phyloP scores from a whole-genome alignment of 2,797 vertebrate species.

The Perodicticus potto region DNA sequence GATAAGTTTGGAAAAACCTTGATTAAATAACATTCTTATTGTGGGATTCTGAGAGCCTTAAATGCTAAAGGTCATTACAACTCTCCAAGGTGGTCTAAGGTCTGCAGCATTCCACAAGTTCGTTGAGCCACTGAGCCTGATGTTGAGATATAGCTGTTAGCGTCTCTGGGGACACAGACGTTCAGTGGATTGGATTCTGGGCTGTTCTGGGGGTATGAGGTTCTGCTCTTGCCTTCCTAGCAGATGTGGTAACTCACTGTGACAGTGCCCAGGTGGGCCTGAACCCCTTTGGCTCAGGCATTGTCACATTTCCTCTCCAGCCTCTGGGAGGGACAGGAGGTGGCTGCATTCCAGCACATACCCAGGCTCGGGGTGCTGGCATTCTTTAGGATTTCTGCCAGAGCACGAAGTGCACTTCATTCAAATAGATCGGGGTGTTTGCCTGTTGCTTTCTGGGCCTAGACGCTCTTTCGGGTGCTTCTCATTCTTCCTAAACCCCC shows the following conservation, averaged over 20 bases:
- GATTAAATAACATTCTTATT: background rate
- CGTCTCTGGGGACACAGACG: background rate
- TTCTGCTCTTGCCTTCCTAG: background rate
- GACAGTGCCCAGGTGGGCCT: background rate
- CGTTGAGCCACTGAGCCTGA: background rate
- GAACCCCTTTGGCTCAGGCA: background rate
- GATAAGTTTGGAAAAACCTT: background rate
- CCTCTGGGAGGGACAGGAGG: background rate
- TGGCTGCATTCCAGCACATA: background rate
- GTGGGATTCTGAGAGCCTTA: background rate
- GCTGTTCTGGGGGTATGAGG: background rate
- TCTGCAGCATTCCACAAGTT: background rate
- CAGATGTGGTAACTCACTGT: slow-evolving; percentile 5
- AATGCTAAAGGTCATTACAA: background rate
- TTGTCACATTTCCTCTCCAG: background rate
- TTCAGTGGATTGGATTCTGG: background rate
- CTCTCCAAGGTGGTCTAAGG: background rate
- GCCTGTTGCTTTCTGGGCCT: background rate
- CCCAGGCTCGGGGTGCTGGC: background rate
- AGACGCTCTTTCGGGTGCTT: background rate
- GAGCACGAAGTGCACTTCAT: background rate
- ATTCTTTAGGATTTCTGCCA: slow-evolving; percentile 7
- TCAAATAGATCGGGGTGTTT: background rate
- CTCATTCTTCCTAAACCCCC: background rate
- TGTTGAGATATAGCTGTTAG: background rate